Evolutionary conservation across 2,888 invertebrate genomes (phyloP), one percentile per base, ranked within the genome.

Genomic region (Strigamia crassipes): DNA sequence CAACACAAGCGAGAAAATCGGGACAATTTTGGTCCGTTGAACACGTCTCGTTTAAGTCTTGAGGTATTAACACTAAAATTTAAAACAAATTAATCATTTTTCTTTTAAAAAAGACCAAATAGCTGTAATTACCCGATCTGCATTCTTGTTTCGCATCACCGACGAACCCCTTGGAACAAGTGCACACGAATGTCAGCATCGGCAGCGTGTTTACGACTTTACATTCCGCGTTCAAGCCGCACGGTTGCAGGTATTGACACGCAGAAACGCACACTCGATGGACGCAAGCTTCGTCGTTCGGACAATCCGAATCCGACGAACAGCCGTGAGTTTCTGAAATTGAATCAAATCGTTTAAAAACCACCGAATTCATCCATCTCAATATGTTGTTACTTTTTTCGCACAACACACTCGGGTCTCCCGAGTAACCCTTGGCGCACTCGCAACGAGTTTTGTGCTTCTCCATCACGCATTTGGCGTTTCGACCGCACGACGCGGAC

Each of bases 181-280:
- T 95, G 94, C 96, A 96, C 8, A 46, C 21, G 8, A 81, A 46
- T 8, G 77, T 81, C 13, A 81, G 21, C 27, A 31, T 27, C 18
- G 78, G 81, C 90, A 94, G 94, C 91, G 96, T 96, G 42, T 83
- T 84, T 61, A 61, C 18, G 10, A 81, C 78, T 21, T 51, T 46
- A 61, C 84, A 84, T 77, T 82, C 78, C 12, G 83, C 81, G 77
- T 84, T 83, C 34, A 84, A 34, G 15, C 84, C 84, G 81, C 84
- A 84, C 15, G 83, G 82, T 79, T 82, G 34, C 61, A 77, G 15
- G 13, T 61, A 56, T 15, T 78, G 15, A 86, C 95, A 96, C 23
- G 95, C 95, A 89, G 95, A 92, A 85, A 90, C 91, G 87, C 95
- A 96, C 89, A 94, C 94, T 88, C 94, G 94, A 86, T 94, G 94